These are phyloP conservation scores for Pachypanchax playfairii DNA, from an alignment of 2,113 vertebrate genomes.

Conservation along the genomic window DNA sequence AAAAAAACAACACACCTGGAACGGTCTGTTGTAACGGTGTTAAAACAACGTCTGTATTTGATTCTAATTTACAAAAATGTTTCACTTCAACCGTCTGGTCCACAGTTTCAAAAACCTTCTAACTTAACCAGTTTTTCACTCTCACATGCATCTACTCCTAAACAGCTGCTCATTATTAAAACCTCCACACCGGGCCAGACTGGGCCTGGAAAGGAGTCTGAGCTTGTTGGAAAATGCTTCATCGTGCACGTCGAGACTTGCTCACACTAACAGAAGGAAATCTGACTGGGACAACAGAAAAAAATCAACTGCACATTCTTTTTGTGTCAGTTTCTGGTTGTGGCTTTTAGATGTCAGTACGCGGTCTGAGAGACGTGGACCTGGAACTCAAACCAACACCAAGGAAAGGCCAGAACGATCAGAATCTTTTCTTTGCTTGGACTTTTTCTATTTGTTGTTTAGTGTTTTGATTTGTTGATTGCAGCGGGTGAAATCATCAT, in stretches of 20 bases:
- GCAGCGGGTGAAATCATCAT: slow-evolving; percentile 89
- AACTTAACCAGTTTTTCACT: no score
- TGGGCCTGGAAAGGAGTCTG: slow-evolving; percentile 36
- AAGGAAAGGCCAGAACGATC: slow-evolving; percentile 33
- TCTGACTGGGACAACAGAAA: slow-evolving; percentile 1
- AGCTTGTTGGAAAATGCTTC: slow-evolving; percentile 56
- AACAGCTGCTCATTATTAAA: no score
- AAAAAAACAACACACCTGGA: no score
- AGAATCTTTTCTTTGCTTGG: slow-evolving; percentile 23
- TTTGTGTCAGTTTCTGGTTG: slow-evolving; percentile 19
- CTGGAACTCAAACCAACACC: slow-evolving; percentile 16
- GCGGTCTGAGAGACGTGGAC: no score
- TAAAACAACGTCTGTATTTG: no score
- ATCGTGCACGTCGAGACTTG: slow-evolving; percentile 47
- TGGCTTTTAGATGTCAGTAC: slow-evolving; percentile 11
- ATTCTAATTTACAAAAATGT: no score
- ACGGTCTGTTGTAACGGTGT: no score
- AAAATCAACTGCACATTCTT: slow-evolving; percentile 19
- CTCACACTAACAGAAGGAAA: slow-evolving; percentile 32
- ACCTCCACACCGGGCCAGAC: background rate
- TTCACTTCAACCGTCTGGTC: no score
- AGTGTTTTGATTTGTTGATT: slow-evolving; percentile 75
- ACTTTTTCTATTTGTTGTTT: slow-evolving; percentile 36
- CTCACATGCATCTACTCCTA: no score
- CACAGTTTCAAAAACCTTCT: no score